Base-by-base conservation (phyloP, 1,140 invertebrate species). In the Muscidifurax raptorellus region DNA sequence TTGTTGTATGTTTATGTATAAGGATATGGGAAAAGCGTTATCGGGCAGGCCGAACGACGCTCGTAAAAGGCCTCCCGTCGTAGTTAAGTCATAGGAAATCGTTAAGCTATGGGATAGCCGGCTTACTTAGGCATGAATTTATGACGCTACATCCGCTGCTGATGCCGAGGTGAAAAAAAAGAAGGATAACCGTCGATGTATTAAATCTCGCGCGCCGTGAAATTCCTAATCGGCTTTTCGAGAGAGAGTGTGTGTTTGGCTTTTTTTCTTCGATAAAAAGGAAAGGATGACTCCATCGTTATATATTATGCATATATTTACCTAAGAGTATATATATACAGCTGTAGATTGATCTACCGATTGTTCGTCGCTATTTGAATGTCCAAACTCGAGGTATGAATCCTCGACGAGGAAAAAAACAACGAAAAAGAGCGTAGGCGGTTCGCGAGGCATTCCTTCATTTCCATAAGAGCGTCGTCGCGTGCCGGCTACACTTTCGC, bases 161-260 rank as follows among this genome's bases (percentile, higher is more conserved):
- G 9, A 30, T 18, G 32, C 22, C 15, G 40, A 52, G 47, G 36
- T 40, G 27, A 80, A 69, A 30, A 32, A 72, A n/a, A 22, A 18
- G 71, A 82, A 59, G 32, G 10, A 40, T 32, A 22, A 64, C 18
- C 22, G 30, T 75, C 80, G 40, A 82, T 75, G 71, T 44, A 75
- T 40, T 64, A 18, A 80, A 72, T 52, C 71, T 75, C 22, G 59
- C 36, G 69, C 72, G 59, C 36, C 36, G 9, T 40, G 36, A 40
- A 82, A 82, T 82, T 74, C 80, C 74, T 82, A 75, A 82, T 82
- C 69, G 69, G 28, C 47, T 82, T n/a, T 82, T 64, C 27, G 66
- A 47, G n/a, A n/a, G n/a, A n/a, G n/a, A n/a, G n/a, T n/a, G 7
- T 6, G 69, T 69, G 30, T 27, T 47, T 18, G 47, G 18, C 18